Evolutionary conservation across 2,888 invertebrate genomes (phyloP), one percentile per base, ranked within the genome.

Genomic region (Meghimatium bilineatum): DNA sequence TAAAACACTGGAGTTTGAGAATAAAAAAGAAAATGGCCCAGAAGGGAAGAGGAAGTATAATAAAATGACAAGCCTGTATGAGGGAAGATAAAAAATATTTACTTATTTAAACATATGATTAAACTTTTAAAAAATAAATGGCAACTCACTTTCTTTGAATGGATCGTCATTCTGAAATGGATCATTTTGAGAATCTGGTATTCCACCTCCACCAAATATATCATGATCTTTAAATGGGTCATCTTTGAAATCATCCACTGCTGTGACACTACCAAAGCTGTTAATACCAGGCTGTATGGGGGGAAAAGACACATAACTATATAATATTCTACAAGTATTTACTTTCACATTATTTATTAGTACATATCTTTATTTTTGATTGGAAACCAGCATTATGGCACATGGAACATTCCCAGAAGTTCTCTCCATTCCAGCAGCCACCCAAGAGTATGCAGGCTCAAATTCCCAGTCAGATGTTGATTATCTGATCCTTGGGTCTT

Each of bases 171-270:
- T 87, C 63, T 94, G 94, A 93, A 94, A 95, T 91, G 93, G 95
- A 93, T 94, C 94, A 79, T 95, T 94, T 85, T 94, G 94, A 14
- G 67, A n/a, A 76, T 92, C 93, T 90, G 95, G 94, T 60, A 93
- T 94, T 84, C 94, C 93, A 67, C 88, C 90, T 67, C 88, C 89
- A 20, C 89, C 89, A 88, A 95, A 95, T 36, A 95, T 95, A 92
- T 95, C 95, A 88, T 93, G 94, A 82, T 89, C 90, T 87, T 92
- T 93, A 88, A 94, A 94, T 0, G 93, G 94, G 87, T 94, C 94
- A 12, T 93, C 93, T 86, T 92, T 90, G 83, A 90, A 90, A 66
- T 88, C 88, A 29, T 89, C 90, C 44, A 88, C 52, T 20, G 84
- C 77, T 38, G 91, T 89, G 0, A 88, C 88, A n/a, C 85, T 86